Percentiles rank a stretch among this genome's conserved stretches.
Evolutionary conservation across 2,797 vertebrate genomes (phyloP).

Genomic region (Pseudotriccus pelzelni): DNA sequence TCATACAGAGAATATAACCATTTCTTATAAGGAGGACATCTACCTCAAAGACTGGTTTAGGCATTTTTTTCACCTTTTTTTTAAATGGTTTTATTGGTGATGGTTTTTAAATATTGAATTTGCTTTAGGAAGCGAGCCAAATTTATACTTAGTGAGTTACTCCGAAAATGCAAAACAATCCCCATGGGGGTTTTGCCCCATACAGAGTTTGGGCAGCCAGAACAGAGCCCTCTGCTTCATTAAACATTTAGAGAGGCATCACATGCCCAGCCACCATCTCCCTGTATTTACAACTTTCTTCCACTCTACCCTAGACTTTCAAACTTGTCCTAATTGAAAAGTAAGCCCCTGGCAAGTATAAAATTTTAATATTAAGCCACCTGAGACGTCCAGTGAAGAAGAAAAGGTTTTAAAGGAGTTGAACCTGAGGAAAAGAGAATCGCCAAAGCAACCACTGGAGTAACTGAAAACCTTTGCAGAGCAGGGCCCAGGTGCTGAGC

Average conservation of each 20-base stretch:
- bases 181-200: not conserved
- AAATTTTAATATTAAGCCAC: conserved; percentile 56
- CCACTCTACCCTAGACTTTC: not conserved
- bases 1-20: not conserved
- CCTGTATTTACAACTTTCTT: not conserved
- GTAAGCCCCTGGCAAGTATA: conserved; percentile 55
- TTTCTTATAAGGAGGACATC: not conserved
- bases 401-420: not conserved
- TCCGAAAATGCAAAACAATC: not conserved
- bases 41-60: not conserved
- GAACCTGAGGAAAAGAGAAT: not conserved
- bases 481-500: not conserved
- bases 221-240: not conserved
- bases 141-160: not conserved
- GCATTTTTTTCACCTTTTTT: accelerated
- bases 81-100: not conserved
- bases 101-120: not conserved
- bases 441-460: not conserved
- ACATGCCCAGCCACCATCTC: not conserved
- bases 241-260: conserved; percentile 27
- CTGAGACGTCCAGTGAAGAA: not conserved
- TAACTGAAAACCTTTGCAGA: not conserved
- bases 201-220: not conserved
- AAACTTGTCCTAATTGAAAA: conserved; percentile 40
- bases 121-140: not conserved